These are phyloP conservation scores for Chrysopa pallens DNA, from an alignment of 1,140 invertebrate genomes.

Conservation along the genomic window DNA sequence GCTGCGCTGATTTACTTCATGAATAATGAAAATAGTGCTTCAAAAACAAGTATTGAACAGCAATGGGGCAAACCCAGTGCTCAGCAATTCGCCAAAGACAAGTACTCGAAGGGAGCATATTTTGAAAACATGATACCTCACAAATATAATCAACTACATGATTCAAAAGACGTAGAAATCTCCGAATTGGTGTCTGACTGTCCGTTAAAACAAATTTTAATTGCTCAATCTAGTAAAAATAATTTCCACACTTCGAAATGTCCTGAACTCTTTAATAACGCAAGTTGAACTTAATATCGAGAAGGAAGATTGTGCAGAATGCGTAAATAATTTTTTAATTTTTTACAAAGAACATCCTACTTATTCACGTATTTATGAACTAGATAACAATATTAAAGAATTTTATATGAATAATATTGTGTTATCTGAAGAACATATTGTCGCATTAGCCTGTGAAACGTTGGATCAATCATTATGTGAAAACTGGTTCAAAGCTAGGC, in stretches of 20 bases:
- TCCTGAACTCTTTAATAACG: constrained; percentile 1
- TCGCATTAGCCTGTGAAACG: too few relatives aligned
- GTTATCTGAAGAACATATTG: too few relatives aligned
- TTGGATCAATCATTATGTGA: too few relatives aligned
- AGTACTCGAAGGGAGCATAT: constrained; percentile 8
- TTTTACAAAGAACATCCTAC: not conserved
- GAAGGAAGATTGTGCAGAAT: not conserved
- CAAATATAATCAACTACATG: too few relatives aligned
- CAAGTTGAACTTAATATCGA: too few relatives aligned
- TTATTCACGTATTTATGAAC: not conserved
- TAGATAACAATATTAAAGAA: constrained; percentile 2
- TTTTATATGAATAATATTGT: too few relatives aligned
- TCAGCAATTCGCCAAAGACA: constrained; percentile 8
- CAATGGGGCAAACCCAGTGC: constrained; percentile 8
- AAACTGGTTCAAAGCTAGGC: too few relatives aligned
- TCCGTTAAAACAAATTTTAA: not conserved
- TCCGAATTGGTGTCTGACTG: not conserved
- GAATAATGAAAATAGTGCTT: constrained; percentile 7
- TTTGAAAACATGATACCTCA: constrained; percentile 5
- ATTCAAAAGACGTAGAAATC: not conserved
- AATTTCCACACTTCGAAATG: constrained; percentile 1
- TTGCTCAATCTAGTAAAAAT: not conserved
- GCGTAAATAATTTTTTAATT: constrained; percentile 3
- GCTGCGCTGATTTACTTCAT: constrained; percentile 8
- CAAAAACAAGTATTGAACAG: constrained; percentile 10